Conservation (phyloP, 2,113 vertebrate species). For the Athene noctua region DNA sequence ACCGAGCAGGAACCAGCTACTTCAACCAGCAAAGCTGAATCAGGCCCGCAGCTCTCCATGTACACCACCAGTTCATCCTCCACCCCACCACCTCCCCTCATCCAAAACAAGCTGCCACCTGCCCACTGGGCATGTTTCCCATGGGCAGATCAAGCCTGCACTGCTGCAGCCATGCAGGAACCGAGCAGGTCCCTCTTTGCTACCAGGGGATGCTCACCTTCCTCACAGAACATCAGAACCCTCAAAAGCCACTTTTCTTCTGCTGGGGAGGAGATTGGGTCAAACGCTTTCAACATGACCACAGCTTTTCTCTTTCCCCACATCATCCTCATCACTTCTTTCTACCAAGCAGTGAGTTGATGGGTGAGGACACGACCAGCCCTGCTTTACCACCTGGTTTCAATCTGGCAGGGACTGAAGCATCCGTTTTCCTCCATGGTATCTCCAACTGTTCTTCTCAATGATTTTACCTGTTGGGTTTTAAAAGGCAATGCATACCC, state of each 20-base stretch:
- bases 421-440: not conserved
- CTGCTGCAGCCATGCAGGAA: fast-evolving
- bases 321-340: not conserved
- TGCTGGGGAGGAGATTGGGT: not conserved
- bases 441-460: not conserved
- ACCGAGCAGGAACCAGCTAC: not conserved
- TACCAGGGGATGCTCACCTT: not conserved
- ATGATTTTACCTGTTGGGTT: not conserved
- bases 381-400: not conserved
- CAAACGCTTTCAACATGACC: not conserved
- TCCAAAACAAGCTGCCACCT: not conserved
- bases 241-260: not conserved
- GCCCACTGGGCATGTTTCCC: not conserved
- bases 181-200: not conserved
- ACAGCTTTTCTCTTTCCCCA: not conserved
- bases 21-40: not conserved
- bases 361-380: not conserved
- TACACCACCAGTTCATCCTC: not conserved
- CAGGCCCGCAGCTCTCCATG: not conserved
- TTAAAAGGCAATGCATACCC: not conserved
- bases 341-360: not conserved
- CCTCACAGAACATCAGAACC: not conserved
- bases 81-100: too few relatives aligned
- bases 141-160: not conserved
- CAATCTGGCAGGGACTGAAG: not conserved